Base-by-base conservation (phyloP, 1,140 invertebrate genomes). In the Drosophila prosaltans region DNA sequence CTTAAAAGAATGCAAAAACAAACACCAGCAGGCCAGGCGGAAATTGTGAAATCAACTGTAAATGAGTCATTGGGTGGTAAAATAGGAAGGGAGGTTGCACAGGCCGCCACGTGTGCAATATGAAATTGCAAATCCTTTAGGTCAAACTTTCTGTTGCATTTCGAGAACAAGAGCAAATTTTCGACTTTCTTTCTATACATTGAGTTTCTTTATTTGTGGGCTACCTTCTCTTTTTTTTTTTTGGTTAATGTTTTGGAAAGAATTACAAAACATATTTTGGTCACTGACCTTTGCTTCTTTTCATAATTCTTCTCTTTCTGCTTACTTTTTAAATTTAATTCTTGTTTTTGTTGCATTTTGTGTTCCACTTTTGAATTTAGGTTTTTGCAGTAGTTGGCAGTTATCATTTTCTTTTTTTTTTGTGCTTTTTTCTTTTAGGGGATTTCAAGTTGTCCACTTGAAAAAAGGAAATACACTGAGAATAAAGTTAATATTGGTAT, bases 261-360 rank as follows among this genome's bases (percentile, higher is more conserved):
- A 79, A 72, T 79, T 79, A 74, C 77, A 79, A 79, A 79, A 79
- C 77, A 79, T 79, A 79, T 79, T 79, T 79, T 79, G 77, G 77
- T 79, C 77, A 79, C 64, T 79, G 77, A 79, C 75, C 77, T 79
- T 79, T 79, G 73, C 75, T 79, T 79, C 59, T 74, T 60, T 51
- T 26, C 58, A 77, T 64, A 55, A 57, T 72, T 72, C 48, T 62
- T 54, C 62, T 72, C 32, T 64, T 69, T 78, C 55, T 65, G 67
- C 51, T 59, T 55, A 65, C 65, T 78, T 71, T 78, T 69, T 51
- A 30, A 40, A 43, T 65, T 64, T 78, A 67, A 71, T 76, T 78
- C 69, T 41, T 71, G 43, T 70, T 3, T 65, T 65, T 48, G 40
- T 75, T 75, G 74, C 68, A 68, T 65, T 72, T 76, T 77, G 73